Percentiles rank a stretch among this genome's conserved stretches.
phyloP scores from a whole-genome alignment of 2,113 vertebrate species.

The Gymnarchus niloticus region DNA sequence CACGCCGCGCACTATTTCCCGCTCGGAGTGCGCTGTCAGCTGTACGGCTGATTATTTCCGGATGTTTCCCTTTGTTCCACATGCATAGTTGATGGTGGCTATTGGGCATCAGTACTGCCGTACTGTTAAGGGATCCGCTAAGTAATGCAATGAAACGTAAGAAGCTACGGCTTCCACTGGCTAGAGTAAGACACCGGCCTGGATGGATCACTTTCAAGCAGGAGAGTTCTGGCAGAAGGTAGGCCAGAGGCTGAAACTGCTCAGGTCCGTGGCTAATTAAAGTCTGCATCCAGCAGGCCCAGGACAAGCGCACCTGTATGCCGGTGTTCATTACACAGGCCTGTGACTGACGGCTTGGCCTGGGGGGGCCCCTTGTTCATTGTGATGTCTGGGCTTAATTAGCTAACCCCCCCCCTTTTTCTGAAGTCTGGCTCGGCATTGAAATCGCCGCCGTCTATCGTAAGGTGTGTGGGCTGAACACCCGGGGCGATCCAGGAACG shows the following conservation, averaged over 20 bases:
- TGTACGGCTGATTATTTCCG: too few species aligned
- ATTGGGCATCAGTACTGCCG: too few species aligned
- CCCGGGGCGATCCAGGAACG: neutral
- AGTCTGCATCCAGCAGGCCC: constrained; percentile 21
- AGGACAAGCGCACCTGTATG: constrained; percentile 56
- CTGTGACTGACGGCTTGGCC: constrained; percentile 60
- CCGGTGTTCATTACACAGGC: constrained; percentile 59
- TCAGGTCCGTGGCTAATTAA: neutral
- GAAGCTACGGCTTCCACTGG: neutral
- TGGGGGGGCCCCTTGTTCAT: constrained; percentile 53
- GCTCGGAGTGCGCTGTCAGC: too few species aligned
- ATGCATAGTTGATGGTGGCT: too few species aligned
- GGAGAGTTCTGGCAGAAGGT: neutral
- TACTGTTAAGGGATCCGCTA: too few species aligned
- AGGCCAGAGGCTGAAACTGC: neutral
- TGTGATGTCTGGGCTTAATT: constrained; percentile 60
- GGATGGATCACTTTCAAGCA: neutral
- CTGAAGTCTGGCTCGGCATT: neutral
- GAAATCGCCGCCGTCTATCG: neutral
- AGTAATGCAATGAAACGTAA: neutral
- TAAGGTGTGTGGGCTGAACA: neutral
- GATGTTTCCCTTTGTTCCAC: neutral
- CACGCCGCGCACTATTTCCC: too few species aligned
- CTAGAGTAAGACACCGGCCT: neutral
- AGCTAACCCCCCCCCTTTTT: constrained; percentile 19